These are phyloP conservation scores for Amphipoea lucens DNA, from an alignment of 2,888 invertebrate species.

Conservation along the genomic window DNA sequence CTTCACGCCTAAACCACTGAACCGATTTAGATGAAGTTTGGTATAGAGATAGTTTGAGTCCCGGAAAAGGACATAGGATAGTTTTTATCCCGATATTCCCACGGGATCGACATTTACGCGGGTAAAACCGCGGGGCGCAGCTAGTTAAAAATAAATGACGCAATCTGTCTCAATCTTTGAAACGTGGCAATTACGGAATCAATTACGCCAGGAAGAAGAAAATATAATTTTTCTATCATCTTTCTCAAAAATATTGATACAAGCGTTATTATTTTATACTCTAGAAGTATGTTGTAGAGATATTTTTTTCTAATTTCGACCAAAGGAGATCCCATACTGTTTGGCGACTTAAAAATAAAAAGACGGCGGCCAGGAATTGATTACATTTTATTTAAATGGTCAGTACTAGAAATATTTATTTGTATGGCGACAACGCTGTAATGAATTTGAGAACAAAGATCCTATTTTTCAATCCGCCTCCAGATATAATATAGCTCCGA, in stretches of 20 bases:
- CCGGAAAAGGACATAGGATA: too few species aligned
- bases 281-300: not conserved
- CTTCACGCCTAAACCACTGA: too few species aligned
- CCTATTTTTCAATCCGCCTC: too few species aligned
- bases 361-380: not conserved
- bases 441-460: too few species aligned
- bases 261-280: not conserved
- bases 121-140: too few species aligned
- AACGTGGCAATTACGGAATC: slow-evolving; percentile 25
- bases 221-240: not conserved
- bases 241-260: not conserved
- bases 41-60: too few species aligned
- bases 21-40: too few species aligned
- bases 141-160: slow-evolving; percentile 34
- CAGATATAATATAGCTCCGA: too few species aligned
- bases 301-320: not conserved
- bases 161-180: slow-evolving; percentile 19
- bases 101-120: too few species aligned
- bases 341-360: not conserved
- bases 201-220: not conserved
- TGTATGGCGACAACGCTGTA: too few species aligned
- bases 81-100: too few species aligned
- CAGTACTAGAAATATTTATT: not conserved
- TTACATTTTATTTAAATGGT: not conserved
- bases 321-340: not conserved